Evolutionary conservation across 2,888 invertebrate species (phyloP).

Genomic region (Caenorhabditis sp.): DNA sequence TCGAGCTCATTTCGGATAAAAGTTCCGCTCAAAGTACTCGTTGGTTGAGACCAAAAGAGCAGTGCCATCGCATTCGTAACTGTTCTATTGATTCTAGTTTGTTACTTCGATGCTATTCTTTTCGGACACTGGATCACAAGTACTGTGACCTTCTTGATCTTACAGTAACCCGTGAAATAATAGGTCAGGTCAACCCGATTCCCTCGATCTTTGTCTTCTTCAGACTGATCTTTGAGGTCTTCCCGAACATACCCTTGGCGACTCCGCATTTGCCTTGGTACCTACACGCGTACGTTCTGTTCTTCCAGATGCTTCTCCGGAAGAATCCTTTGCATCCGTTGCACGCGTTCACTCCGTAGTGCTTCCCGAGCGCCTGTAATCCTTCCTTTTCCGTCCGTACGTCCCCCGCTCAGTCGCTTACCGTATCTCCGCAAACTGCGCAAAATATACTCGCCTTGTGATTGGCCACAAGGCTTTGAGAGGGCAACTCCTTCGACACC

Average conservation of each 20-base stretch:
- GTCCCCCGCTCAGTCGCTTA: too few relatives aligned
- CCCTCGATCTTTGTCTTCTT: background rate
- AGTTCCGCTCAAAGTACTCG: too few relatives aligned
- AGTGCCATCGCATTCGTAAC: too few relatives aligned
- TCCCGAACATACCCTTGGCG: constrained; percentile 51
- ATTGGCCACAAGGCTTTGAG: constrained; percentile 50
- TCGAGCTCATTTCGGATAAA: too few relatives aligned
- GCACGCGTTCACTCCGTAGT: constrained; percentile 70
- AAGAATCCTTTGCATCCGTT: constrained; percentile 78
- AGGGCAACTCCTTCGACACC: constrained; percentile 29
- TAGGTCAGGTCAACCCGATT: too few relatives aligned
- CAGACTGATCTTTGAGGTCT: too few relatives aligned
- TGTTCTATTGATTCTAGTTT: background rate
- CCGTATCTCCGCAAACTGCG: constrained; percentile 59
- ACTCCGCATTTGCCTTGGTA: constrained; percentile 58
- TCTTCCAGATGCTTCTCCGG: constrained; percentile 67
- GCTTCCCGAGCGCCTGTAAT: constrained; percentile 69
- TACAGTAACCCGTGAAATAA: background rate
- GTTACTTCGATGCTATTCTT: background rate
- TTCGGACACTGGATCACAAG: background rate
- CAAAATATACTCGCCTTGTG: constrained; percentile 51
- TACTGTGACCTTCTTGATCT: background rate
- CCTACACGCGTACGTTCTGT: constrained; percentile 58
- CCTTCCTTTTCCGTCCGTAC: too few relatives aligned
- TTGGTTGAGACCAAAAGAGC: too few relatives aligned